phyloP scores from a whole-genome alignment of 2,797 vertebrate species.

The Diplodus puntazzo region DNA sequence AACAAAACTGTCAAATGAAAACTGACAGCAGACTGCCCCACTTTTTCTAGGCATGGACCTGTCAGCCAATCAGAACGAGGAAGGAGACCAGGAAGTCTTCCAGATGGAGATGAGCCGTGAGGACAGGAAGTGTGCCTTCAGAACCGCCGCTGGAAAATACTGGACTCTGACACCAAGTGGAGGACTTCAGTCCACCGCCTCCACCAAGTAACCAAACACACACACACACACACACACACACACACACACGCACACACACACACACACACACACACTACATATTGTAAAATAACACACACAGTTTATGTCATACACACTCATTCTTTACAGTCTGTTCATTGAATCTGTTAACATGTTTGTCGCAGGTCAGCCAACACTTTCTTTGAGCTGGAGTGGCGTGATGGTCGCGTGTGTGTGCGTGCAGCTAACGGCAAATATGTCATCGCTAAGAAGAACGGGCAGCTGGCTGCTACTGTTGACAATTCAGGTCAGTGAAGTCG shows the following conservation, averaged over 20 bases:
- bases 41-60: constrained; percentile 91
- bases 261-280: constrained; percentile 26
- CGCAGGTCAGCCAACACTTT: constrained; percentile 91
- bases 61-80: constrained; percentile 97
- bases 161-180: constrained; percentile 93
- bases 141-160: constrained; percentile 95
- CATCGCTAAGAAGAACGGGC: constrained; percentile 96
- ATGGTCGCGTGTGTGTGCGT: constrained; percentile 91
- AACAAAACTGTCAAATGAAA: constrained; percentile 21
- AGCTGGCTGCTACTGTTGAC: constrained; percentile 93
- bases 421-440: constrained; percentile 95
- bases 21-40: constrained; percentile 44
- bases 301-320: neutral
- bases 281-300: neutral
- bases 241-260: constrained; percentile 36
- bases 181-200: constrained; percentile 94
- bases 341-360: constrained; percentile 27
- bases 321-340: neutral
- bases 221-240: constrained; percentile 40
- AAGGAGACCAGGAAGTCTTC: constrained; percentile 97
- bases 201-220: constrained; percentile 87
- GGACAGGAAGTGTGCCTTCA: constrained; percentile 94
- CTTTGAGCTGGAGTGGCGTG: constrained; percentile 95
- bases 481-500: constrained; percentile 85
- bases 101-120: constrained; percentile 96